Base-by-base conservation (phyloP, 2,113 vertebrate species). In the Furnarius figulus region DNA sequence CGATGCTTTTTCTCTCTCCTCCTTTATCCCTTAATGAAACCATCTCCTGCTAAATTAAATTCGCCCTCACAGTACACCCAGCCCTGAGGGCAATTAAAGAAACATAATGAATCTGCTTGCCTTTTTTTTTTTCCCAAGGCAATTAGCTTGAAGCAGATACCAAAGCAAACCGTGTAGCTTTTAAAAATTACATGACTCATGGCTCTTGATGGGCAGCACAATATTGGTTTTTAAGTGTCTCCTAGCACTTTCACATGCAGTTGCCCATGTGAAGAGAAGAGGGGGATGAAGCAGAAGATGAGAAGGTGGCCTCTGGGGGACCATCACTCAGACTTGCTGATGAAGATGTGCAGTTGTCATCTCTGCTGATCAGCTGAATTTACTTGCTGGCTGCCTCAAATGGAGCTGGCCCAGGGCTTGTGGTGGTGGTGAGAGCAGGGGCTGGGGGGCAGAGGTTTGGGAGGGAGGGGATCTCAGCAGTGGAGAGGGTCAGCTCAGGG, bases 21-120 rank as follows among this genome's bases (percentile, higher is more conserved):
- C 37, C 55, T 37, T 58, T 61, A 50, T 40, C 27, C 65, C 61
- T 47, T 78, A 31, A 70, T 46, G 61, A 74, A 84, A 49, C 14
- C 35, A 35, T 37, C 81, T 66, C 77, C 3, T 3, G 46, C 47
- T 73, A 89, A 92, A 94, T 88, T 77, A 77, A 90, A 76, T 86
- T 85, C 33, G 0, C 24, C 40, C 72, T 85, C 78, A 4, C 37
- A 66, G 80, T 28, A 73, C n/a, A 39, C 20, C 17, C 82, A 80
- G 85, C 75, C 74, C 67, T 40, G n/a, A 42, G 66, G 66, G 52
- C 90, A 86, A 93, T 88, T 93, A 88, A 46, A 58, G 58, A 87
- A 70, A 58, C 59, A 3, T 76, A 76, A 88, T 56, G 67, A 86
- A 87, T 68, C 37, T 44, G 31, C 47, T 81, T 8, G 14, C 20